Evolutionary conservation across 2,888 invertebrate genomes (phyloP).

Genomic region (Papilio demoleus): DNA sequence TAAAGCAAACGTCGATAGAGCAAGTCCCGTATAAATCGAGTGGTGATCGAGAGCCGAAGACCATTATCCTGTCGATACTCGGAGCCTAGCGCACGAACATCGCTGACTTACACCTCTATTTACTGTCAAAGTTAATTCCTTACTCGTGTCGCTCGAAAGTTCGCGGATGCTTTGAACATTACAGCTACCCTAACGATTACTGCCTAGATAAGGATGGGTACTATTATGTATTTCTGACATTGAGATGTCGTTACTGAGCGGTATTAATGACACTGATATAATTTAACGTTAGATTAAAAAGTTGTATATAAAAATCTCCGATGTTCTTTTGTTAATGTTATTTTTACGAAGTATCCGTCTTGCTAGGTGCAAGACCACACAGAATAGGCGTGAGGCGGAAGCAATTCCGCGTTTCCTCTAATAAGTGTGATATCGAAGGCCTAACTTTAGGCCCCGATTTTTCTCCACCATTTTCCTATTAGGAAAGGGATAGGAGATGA

Average conservation of each 20-base stretch:
- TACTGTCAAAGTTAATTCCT: conserved; percentile 81
- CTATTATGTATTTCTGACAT: not conserved
- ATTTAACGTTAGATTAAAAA: no score
- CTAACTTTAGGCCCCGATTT: no score
- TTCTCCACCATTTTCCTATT: no score
- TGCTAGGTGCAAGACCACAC: no score
- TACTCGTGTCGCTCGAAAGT: conserved; percentile 75
- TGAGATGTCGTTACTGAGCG: not conserved
- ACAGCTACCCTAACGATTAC: conserved; percentile 27
- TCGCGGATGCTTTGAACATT: conserved; percentile 44
- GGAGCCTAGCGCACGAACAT: conserved; percentile 80
- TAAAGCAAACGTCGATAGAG: conserved; percentile 63
- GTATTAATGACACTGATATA: not conserved
- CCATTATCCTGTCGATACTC: conserved; percentile 81
- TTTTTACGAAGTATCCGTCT: no score
- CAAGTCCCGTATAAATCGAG: conserved; percentile 60
- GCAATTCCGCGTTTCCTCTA: no score
- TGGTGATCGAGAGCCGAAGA: conserved; percentile 57
- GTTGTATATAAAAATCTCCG: no score
- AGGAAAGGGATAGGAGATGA: no score
- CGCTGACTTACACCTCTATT: conserved; percentile 79
- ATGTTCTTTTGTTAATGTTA: no score
- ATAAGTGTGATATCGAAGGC: no score
- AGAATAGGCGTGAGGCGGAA: no score
- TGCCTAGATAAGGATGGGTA: conserved; percentile 3